Evolutionary conservation across 2,888 invertebrate species (phyloP), one percentile per base, ranked within the genome.

Genomic region (Pyrocoelia pectoralis): DNA sequence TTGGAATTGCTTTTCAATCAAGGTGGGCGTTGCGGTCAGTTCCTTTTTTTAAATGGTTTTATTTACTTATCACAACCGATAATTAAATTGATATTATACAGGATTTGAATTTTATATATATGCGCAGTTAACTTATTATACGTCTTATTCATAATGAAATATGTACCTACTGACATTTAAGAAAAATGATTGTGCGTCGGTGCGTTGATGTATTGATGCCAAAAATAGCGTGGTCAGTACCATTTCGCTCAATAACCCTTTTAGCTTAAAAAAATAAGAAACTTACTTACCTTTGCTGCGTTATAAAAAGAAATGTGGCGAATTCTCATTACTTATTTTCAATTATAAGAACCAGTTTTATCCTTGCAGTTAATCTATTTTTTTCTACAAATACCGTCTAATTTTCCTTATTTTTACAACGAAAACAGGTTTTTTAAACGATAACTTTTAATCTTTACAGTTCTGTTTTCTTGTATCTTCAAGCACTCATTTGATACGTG

Each of bases 191-290:
- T 41, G 41, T 5, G 13, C 12, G 41, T 38, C 12, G 38, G 38
- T n/a, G 38, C 38, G 38, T 41, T 13, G 41, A 18, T 46, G 9
- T 46, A 46, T 14, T 8, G 8, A 15, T 17, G 17, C 17, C 17
- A 17, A 46, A 46, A 46, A 46, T 46, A 46, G 46, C 46, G 46
- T 46, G 46, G 46, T 46, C 46, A 46, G 46, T 14, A 46, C 17
- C 46, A 46, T 46, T 13, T 6, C 18, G 18, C 10, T 46, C 46
- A 4, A 17, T 46, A 17, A 46, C 10, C 15, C 17, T 41, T 38
- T 38, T 12, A 38, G n/a, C 5, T 38, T n/a, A 5, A 38, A 38
- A 24, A 24, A 24, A 5, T 3, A 24, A 8, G 24, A 24, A 24
- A 24, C 24, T 8, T 24, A 24, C 24, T 24, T 24, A n/a, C n/a